Evolutionary conservation across 1,140 invertebrate genomes (phyloP).

Genomic region (Lordiphosa mommai): DNA sequence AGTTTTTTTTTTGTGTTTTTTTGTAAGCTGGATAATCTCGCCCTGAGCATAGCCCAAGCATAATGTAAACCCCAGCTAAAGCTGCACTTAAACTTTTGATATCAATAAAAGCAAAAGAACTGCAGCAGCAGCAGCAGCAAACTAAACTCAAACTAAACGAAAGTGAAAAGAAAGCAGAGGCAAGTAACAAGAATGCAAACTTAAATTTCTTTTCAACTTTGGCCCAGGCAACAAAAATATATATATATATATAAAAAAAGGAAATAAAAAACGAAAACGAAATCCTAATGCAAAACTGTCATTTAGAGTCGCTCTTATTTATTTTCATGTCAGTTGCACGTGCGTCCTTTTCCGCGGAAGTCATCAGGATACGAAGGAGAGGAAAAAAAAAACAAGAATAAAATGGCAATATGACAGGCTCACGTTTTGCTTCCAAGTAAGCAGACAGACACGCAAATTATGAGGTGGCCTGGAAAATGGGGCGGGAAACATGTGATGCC

Average conservation of each 20-base stretch:
- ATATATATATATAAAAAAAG: too few relatives aligned
- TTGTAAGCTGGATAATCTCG: conserved; percentile 62
- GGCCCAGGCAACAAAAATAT: neutral
- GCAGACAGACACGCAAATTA: conserved; percentile 42
- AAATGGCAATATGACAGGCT: conserved; percentile 24
- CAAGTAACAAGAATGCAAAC: neutral
- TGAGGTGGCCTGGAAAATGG: conserved; percentile 17
- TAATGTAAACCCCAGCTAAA: conserved; percentile 69
- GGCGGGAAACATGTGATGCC: neutral
- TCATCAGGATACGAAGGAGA: conserved; percentile 26
- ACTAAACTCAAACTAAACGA: conserved; percentile 20
- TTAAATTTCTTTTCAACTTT: neutral
- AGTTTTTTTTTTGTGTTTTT: conserved; percentile 19
- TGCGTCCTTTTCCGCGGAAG: conserved; percentile 38
- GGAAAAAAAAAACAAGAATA: conserved; percentile 1
- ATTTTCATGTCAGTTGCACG: conserved; percentile 71
- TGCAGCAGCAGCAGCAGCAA: conserved; percentile 30
- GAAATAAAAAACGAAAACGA: conserved; percentile 15
- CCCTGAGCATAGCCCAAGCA: conserved; percentile 59
- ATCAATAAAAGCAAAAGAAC: conserved; percentile 57
- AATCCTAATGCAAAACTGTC: conserved; percentile 76
- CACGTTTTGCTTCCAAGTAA: conserved; percentile 4
- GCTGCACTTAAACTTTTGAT: conserved; percentile 77
- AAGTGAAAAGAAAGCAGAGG: conserved; percentile 10
- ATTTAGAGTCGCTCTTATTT: conserved; percentile 69